Evolutionary conservation across 2,797 vertebrate genomes (phyloP), one percentile per base, ranked within the genome.

Genomic region (Chelidonichthys spinosus): DNA sequence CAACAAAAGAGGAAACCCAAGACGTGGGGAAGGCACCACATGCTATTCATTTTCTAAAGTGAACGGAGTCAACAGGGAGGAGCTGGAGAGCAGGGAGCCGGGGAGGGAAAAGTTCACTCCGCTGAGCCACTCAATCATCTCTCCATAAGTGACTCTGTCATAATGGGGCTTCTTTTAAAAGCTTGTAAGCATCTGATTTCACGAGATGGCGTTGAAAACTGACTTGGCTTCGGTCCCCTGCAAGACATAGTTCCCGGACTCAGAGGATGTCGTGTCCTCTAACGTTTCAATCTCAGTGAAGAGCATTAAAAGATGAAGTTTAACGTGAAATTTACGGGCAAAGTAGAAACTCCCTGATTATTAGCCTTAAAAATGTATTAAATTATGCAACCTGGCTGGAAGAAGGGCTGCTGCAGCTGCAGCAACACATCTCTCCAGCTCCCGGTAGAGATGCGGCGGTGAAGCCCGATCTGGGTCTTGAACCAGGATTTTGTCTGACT

Each of bases 1-100:
- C 90, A 92, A 93, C 90, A 93, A 93, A 93, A 90, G 89, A 82
- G 2, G 88, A 92, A 93, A 93, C 87, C 77, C 63, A 91, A 90
- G 84, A 87, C 81, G 72, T 49, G 69, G 79, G 72, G 86, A 92
- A 83, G 85, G 83, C 87, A 85, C 74, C 92, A 89, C 89, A 93
- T 91, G 92, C 81, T 89, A 90, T 90, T 93, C 70, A 92, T 93
- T 92, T 91, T 81, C 76, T 82, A 69, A 87, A 88, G 86, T 88
- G 87, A 90, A 85, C 73, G 65, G 81, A 91, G 83, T 87, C 78
- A 85, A 82, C 87, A 64, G 86, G 73, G 83, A 90, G 88, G 86
- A 89, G 84, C 72, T 76, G 69, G 37, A 75, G 72, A 85, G 71
- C 79, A 70, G 67, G 74, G 63, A 85, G 82, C 63, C 53, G 43